Evolutionary conservation across 1,140 invertebrate genomes (phyloP).

Genomic region (Drosophila malerkotliana): DNA sequence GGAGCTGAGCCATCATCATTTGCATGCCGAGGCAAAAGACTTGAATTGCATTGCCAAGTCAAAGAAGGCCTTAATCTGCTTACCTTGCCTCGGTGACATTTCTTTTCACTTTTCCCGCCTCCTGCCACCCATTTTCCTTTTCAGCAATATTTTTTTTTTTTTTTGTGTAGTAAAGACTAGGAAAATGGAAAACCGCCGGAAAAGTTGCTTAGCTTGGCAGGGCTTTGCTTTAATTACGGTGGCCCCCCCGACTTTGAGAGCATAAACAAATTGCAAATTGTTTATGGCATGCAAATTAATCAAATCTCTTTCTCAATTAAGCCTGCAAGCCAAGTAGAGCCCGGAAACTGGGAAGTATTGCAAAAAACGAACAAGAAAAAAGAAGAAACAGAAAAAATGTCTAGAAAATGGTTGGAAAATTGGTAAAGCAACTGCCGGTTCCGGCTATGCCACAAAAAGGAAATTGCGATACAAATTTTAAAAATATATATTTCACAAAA

Average conservation of each 20-base stretch:
- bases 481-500: no score
- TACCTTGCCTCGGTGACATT: slow-evolving; percentile 71
- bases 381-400: no score
- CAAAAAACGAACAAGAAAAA: not conserved
- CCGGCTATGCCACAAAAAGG: no score
- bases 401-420: no score
- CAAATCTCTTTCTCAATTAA: slow-evolving; percentile 79
- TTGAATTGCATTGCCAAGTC: slow-evolving; percentile 72
- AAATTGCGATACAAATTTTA: no score
- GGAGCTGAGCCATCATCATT: slow-evolving; percentile 41
- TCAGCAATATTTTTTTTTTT: no score
- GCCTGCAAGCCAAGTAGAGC: slow-evolving; percentile 28
- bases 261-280: slow-evolving; percentile 81
- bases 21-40: slow-evolving; percentile 46
- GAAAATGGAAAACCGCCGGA: slow-evolving; percentile 27
- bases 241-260: slow-evolving; percentile 57
- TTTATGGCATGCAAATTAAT: slow-evolving; percentile 80
- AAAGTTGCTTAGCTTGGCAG: slow-evolving; percentile 55
- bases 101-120: slow-evolving; percentile 24
- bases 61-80: slow-evolving; percentile 77
- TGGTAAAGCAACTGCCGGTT: no score
- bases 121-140: not conserved
- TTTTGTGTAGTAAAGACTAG: not conserved
- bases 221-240: slow-evolving; percentile 76
- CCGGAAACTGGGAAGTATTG: not conserved